Base-by-base conservation (phyloP, 1,140 invertebrate genomes). In the Bombus confusus region DNA sequence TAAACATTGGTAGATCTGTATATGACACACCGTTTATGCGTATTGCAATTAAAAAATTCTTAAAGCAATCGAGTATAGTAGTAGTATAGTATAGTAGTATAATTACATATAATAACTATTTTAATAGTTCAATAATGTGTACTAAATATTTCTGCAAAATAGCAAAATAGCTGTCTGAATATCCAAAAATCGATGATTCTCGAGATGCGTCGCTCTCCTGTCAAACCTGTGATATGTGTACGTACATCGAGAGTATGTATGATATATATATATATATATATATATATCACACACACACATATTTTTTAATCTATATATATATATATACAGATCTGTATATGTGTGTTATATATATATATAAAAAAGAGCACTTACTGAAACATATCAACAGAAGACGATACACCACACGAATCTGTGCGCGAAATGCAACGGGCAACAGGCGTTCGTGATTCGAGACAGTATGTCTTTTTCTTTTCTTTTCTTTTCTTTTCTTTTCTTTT, bases 391-490 rank as follows among this genome's bases (percentile, higher is more conserved):
- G 25, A 52, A 79, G 64, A 59, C 57, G 28, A 15, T 59, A 78
- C 83, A 52, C 12, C 43, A 52, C 66, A 69, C 52, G 64, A 68
- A 39, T 68, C 52, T 76, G 43, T 37, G 37, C 52, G 39, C 76
- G n/a, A 80, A 43, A 72, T 62, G n/a, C 81, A 84, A 64, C 15
- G 41, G 52, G 68, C 66, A 59, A 77, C 15, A 57, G 43, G 66
- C 25, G 73, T 74, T 80, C 43, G 34, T 73, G 57, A 71, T 12
- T 71, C 47, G 37, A n/a, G 34, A 52, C 81, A 31, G 34, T 68
- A 34, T 73, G 28, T 74, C 4, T 74, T 62, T 74, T n/a, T 18
- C 5, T n/a, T 57, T 37, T 76, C 43, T 22, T 37, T 28, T 76
- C 31, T 25, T 75, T 75, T n/a, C n/a, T n/a, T n/a, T n/a, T 74